Evolutionary conservation across 2,888 invertebrate genomes (phyloP).

Genomic region (Halictus ligatus): DNA sequence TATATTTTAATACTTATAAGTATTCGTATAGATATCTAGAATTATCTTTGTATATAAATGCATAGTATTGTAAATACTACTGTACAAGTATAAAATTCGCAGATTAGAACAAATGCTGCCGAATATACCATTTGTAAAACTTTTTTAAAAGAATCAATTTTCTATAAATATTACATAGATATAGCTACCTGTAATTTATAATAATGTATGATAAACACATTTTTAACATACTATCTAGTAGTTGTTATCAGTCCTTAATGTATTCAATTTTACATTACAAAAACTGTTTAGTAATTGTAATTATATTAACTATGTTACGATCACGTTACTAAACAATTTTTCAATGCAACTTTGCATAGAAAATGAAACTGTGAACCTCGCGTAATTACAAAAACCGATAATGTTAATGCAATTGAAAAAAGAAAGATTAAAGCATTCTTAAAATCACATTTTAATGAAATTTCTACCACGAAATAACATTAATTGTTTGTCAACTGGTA

Average conservation of each 20-base stretch:
- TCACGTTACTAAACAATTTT: slow-evolving; percentile 18
- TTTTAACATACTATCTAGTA: slow-evolving; percentile 44
- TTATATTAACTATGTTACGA: slow-evolving; percentile 7
- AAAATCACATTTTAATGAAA: slow-evolving; percentile 39
- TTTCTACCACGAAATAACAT: slow-evolving; percentile 45
- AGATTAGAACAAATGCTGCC: slow-evolving; percentile 65
- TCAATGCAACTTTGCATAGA: slow-evolving; percentile 28
- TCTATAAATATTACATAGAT: slow-evolving; percentile 61
- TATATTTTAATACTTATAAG: slow-evolving; percentile 60
- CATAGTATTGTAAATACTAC: slow-evolving; percentile 67
- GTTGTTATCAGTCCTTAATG: slow-evolving; percentile 51
- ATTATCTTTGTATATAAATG: slow-evolving; percentile 58
- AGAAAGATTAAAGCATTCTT: slow-evolving; percentile 47
- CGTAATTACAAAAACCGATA: slow-evolving; percentile 27
- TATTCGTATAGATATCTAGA: slow-evolving; percentile 60
- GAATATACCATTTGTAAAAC: slow-evolving; percentile 61
- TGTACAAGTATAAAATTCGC: slow-evolving; percentile 58
- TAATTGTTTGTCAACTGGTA: slow-evolving; percentile 63
- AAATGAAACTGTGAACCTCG: slow-evolving; percentile 18
- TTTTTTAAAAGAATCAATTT: slow-evolving; percentile 61
- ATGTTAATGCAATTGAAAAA: slow-evolving; percentile 9
- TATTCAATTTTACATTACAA: slow-evolving; percentile 34
- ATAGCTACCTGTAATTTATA: slow-evolving; percentile 61
- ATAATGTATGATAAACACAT: slow-evolving; percentile 56
- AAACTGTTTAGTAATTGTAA: slow-evolving; percentile 23